Percentiles rank a stretch among this genome's conserved stretches.
Conservation (phyloP, 1,140 invertebrate genomes). For the Helicoverpa zea region DNA sequence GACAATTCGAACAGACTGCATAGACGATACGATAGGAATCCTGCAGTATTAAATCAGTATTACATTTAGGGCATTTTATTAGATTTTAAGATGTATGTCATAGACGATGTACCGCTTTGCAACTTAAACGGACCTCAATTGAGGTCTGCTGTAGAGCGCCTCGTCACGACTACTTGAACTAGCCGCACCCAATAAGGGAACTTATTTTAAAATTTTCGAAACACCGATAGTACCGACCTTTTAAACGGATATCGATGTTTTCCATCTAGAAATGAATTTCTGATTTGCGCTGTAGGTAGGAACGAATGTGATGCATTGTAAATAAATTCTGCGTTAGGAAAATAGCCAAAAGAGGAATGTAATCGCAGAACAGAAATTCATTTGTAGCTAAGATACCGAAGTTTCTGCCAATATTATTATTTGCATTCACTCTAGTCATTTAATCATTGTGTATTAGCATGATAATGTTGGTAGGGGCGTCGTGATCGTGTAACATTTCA, state of each 20-base stretch:
- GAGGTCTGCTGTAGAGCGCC: constrained; percentile 5
- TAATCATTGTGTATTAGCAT: constrained; percentile 43
- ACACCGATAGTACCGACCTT: constrained; percentile 20
- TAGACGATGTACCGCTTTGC: constrained; percentile 58
- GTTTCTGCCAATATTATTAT: constrained; percentile 59
- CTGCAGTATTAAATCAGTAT: constrained; percentile 78
- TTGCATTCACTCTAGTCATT: constrained; percentile 39
- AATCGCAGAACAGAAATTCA: constrained; percentile 65
- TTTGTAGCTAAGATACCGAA: constrained; percentile 59
- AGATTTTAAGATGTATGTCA: constrained; percentile 56
- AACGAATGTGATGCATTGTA: constrained; percentile 48
- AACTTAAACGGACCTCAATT: constrained; percentile 18
- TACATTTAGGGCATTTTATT: constrained; percentile 58
- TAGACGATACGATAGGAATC: constrained; percentile 67
- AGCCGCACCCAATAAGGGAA: constrained; percentile 21
- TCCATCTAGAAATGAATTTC: constrained; percentile 62
- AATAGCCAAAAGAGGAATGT: constrained; percentile 51
- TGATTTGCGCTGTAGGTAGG: constrained; percentile 58
- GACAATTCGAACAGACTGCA: constrained; percentile 68
- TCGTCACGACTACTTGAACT: background rate
- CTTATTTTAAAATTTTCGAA: constrained; percentile 30
- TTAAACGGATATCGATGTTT: constrained; percentile 44
- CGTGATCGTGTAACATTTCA: constrained; percentile 61
- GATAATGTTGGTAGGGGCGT: constrained; percentile 59
- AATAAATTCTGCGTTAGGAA: constrained; percentile 52